Conservation (phyloP, 1,140 invertebrate genomes). For the Drosophila obscura region DNA sequence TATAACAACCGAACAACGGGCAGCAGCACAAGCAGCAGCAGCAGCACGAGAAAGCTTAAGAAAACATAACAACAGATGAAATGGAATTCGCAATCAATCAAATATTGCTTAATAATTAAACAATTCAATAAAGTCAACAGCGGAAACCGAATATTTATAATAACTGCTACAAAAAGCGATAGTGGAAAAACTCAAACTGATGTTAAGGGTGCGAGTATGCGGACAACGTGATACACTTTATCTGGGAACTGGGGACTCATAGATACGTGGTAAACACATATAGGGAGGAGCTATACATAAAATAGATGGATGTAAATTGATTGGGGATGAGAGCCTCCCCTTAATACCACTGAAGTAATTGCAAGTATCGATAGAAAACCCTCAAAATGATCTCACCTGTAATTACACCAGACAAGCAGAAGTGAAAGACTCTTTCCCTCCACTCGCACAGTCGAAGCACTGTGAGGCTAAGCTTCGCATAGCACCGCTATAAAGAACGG, state of each 20-base stretch:
- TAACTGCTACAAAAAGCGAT: slow-evolving; percentile 48
- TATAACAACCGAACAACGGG: slow-evolving; percentile 55
- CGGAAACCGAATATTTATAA: slow-evolving; percentile 60
- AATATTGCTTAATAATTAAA: slow-evolving; percentile 83
- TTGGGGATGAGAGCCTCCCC: too few relatives aligned
- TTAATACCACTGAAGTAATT: too few relatives aligned
- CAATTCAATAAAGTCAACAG: slow-evolving; percentile 81
- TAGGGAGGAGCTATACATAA: too few relatives aligned
- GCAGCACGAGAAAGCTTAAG: slow-evolving; percentile 71
- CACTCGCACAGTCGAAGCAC: background rate
- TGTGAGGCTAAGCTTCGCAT: slow-evolving; percentile 7
- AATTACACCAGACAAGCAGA: too few relatives aligned
- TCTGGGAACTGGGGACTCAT: too few relatives aligned
- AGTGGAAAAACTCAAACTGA: slow-evolving; percentile 5
- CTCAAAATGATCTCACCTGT: too few relatives aligned
- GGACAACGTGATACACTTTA: slow-evolving; percentile 28
- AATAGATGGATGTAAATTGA: background rate
- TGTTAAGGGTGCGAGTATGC: background rate
- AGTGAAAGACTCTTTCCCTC: too few relatives aligned
- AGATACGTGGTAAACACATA: background rate
- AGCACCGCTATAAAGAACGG: slow-evolving; percentile 62
- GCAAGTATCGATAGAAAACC: too few relatives aligned
- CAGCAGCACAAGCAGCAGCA: slow-evolving; percentile 29
- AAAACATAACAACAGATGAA: slow-evolving; percentile 73
- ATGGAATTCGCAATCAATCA: slow-evolving; percentile 83